Conservation (phyloP, 2,888 invertebrate genomes). For the Oxyteleia sp. region DNA sequence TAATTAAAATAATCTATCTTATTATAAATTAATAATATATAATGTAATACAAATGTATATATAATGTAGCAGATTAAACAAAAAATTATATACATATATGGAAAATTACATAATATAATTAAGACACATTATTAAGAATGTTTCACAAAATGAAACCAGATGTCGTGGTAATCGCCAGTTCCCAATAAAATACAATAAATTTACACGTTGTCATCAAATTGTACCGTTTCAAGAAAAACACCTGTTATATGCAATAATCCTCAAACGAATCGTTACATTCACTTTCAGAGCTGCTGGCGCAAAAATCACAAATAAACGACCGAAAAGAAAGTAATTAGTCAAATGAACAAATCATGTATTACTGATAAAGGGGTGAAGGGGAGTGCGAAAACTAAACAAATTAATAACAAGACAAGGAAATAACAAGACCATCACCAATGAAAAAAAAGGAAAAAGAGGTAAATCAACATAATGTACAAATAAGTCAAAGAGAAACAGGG, state of each 20-base stretch:
- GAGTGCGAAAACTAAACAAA: slow-evolving; percentile 18
- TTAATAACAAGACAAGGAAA: slow-evolving; percentile 39
- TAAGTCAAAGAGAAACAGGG: slow-evolving; percentile 13
- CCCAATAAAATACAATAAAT: too few relatives aligned
- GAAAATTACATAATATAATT: too few relatives aligned
- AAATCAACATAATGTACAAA: slow-evolving; percentile 17
- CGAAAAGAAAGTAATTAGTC: slow-evolving; percentile 10
- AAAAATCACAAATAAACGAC: background rate
- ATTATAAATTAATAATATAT: too few relatives aligned
- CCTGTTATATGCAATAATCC: background rate
- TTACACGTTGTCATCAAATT: too few relatives aligned
- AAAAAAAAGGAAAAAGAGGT: slow-evolving; percentile 3
- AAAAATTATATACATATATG: too few relatives aligned
- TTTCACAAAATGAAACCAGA: too few relatives aligned
- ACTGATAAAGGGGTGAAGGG: slow-evolving; percentile 5
- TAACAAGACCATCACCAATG: slow-evolving; percentile 43
- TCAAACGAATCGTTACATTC: slow-evolving; percentile 22
- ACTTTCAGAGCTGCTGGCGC: background rate
- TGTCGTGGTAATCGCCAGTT: too few relatives aligned
- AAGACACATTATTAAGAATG: too few relatives aligned
- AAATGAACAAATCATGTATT: slow-evolving; percentile 6
- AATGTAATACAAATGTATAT: too few relatives aligned
- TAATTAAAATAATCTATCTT: too few relatives aligned
- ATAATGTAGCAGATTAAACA: too few relatives aligned
- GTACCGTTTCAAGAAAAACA: too few relatives aligned